Percentiles rank a stretch among this genome's conserved stretches.
phyloP scores from a whole-genome alignment of 2,113 vertebrate genomes.

The Climacteris rufus region DNA sequence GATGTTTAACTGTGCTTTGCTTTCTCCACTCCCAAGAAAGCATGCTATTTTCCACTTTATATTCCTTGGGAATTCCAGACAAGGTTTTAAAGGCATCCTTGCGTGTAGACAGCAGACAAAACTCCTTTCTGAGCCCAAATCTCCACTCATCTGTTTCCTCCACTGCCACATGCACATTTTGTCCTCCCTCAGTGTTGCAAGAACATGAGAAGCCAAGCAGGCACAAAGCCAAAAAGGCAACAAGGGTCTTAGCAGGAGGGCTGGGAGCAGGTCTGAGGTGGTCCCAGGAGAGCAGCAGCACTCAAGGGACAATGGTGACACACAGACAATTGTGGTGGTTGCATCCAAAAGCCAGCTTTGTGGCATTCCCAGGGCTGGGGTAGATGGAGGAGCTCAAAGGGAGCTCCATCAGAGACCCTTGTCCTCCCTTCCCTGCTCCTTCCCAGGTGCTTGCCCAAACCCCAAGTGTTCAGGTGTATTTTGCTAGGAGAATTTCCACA shows the following conservation, averaged over 20 bases:
- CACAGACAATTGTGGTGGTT: rapidly evolving
- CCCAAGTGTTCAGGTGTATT: background rate
- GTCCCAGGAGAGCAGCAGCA: background rate
- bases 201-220: background rate
- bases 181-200: rapidly evolving
- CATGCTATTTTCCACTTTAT: background rate
- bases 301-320: background rate
- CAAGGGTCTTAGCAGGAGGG: background rate
- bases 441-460: background rate
- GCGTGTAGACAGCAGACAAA: background rate
- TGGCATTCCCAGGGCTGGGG: rapidly evolving
- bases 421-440: background rate
- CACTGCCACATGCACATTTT: background rate
- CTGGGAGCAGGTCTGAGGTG: rapidly evolving
- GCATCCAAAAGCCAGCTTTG: background rate
- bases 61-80: background rate
- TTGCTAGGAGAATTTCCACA: background rate
- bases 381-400: background rate
- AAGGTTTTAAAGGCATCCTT: background rate
- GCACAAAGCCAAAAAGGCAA: background rate
- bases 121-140: background rate
- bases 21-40: background rate
- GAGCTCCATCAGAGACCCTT: background rate
- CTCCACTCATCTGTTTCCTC: background rate
- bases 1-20: background rate